Evolutionary conservation across 2,797 vertebrate species (phyloP).

Genomic region (Alauda arvensis): DNA sequence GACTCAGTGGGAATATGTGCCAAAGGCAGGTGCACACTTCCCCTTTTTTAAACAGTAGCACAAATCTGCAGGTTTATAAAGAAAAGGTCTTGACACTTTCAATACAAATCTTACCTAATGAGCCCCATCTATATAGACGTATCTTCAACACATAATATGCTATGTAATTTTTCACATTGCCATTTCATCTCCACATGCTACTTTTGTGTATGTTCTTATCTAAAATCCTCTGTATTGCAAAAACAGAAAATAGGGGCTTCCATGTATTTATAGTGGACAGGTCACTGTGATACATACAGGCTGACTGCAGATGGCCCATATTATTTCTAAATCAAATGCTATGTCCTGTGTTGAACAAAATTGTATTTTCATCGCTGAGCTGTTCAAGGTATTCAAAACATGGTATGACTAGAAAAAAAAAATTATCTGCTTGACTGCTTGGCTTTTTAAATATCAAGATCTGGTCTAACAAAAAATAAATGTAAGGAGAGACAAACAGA

Average conservation of each 20-base stretch:
- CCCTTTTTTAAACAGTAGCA: not conserved
- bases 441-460: not conserved
- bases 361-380: not conserved
- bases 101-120: not conserved
- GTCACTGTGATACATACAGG: not conserved
- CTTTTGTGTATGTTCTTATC: not conserved
- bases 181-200: not conserved
- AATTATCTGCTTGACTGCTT: not conserved
- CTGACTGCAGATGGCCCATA: conserved; percentile 38
- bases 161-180: not conserved
- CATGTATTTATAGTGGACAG: not conserved
- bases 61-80: not conserved
- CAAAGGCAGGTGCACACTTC: not conserved
- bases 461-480: not conserved
- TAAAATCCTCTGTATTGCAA: not conserved
- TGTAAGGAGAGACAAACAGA: not conserved
- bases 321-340: conserved; percentile 19
- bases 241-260: not conserved
- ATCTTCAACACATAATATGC: not conserved
- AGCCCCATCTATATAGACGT: not conserved
- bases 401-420: not conserved
- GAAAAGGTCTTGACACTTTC: not conserved
- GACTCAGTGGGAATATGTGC: not conserved
- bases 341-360: not conserved
- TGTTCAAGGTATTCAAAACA: not conserved